Base-by-base conservation (phyloP, 2,888 invertebrate species). In the Eurois occulta region DNA sequence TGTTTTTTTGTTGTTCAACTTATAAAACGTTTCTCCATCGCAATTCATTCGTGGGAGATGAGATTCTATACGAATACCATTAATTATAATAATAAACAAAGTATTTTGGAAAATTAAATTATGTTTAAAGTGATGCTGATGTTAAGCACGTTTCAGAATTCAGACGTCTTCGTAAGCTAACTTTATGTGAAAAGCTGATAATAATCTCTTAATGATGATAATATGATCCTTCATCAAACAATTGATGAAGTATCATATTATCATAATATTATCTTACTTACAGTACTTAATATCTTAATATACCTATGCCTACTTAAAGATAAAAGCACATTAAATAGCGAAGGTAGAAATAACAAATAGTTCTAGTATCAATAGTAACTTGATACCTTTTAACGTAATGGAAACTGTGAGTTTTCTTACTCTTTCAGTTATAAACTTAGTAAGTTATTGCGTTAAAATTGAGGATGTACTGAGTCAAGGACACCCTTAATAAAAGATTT, bases 1-100 rank as follows among this genome's bases (percentile, higher is more conserved):
- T 38, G n/a, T 48, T 55, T 68, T 80, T 80, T 74, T 32, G n/a
- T n/a, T 24, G 41, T 28, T 55, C 32, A 24, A 43, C 2, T 24
- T 77, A 28, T 38, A 32, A 72, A 43, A 32, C 7, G 5, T 16
- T 43, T 55, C 21, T 52, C 7, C 48, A 16, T 32, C 38, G 52
- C 11, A 52, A 38, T 38, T 10, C 3, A 21, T 21, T 46, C 5
- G 28, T n/a, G 21, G 21, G 38, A 48, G 28, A 28, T 48, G 18
- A 24, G 28, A 67, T 72, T 52, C 3, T 24, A 32, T 24, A 41
- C 24, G 52, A 41, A 24, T 73, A 0, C 41, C 13, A 32, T 16
- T n/a, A 16, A 64, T 64, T 38, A 41, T n/a, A n/a, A 41, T 7
- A 38, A n/a, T 13, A n/a, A 65, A 65, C 6, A 0, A 65, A 41